phyloP scores from a whole-genome alignment of 1,140 invertebrate genomes.

The Panagrolaimus sp. region DNA sequence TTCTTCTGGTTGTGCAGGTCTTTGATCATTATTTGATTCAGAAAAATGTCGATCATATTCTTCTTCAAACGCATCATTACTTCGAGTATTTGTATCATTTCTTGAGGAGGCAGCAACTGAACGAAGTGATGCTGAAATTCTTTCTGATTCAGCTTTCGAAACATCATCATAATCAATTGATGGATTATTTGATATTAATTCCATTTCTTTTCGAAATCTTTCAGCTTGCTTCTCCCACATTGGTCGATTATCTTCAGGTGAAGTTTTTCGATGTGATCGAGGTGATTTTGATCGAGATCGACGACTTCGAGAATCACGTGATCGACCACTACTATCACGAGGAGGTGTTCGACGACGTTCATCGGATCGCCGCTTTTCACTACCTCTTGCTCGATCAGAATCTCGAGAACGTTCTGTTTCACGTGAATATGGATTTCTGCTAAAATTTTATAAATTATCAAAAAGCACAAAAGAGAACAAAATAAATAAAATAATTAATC shows the following conservation, averaged over 20 bases:
- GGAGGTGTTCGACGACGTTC: neutral
- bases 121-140: neutral
- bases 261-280: neutral
- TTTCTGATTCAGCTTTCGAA: neutral
- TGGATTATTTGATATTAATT: neutral
- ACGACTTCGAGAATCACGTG: neutral
- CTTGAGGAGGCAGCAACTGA: too few species aligned
- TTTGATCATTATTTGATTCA: too few species aligned
- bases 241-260: neutral
- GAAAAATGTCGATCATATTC: neutral
- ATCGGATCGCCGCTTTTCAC: neutral
- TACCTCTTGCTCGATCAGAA: neutral
- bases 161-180: neutral
- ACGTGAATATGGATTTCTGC: neutral
- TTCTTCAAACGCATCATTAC: neutral
- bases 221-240: constrained; percentile 13
- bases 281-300: neutral
- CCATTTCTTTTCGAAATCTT: neutral
- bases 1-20: neutral
- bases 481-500: too few species aligned
- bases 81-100: neutral
- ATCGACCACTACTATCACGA: neutral
- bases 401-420: neutral
- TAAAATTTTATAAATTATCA: neutral
- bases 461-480: too few species aligned